Evolutionary conservation across 1,140 invertebrate genomes (phyloP).

Genomic region (Chironomus tepperi): DNA sequence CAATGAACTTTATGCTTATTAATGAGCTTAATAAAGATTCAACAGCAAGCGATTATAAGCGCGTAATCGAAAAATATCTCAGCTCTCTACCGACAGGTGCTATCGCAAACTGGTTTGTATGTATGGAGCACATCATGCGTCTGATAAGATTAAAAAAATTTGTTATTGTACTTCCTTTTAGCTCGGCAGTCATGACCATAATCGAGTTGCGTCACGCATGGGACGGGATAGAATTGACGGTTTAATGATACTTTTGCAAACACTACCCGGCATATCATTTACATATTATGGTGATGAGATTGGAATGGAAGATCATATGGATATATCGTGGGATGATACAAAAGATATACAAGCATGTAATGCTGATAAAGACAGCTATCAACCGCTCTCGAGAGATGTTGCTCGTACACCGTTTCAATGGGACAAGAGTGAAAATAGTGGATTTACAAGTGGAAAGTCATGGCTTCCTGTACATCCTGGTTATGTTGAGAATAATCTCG

Average conservation of each 20-base stretch:
- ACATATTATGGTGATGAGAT: constrained; percentile 70
- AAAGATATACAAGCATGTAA: constrained; percentile 41
- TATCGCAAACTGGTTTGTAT: constrained; percentile 51
- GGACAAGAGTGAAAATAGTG: constrained; percentile 50
- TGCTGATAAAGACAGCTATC: constrained; percentile 30
- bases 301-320: constrained; percentile 52
- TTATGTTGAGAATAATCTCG: constrained; percentile 42
- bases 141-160: background rate
- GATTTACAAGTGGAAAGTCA: constrained; percentile 47
- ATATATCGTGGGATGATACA: constrained; percentile 45
- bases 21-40: constrained; percentile 38
- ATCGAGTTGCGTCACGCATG: constrained; percentile 49
- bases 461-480: constrained; percentile 52
- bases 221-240: constrained; percentile 51
- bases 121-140: constrained; percentile 27
- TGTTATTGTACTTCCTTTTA: constrained; percentile 29
- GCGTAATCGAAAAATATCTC: constrained; percentile 47
- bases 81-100: constrained; percentile 40
- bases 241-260: constrained; percentile 50
- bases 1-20: constrained; percentile 62
- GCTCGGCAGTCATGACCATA: constrained; percentile 58
- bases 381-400: constrained; percentile 44
- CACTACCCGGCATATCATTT: constrained; percentile 59
- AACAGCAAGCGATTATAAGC: constrained; percentile 36
- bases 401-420: constrained; percentile 63